Evolutionary conservation across 1,140 invertebrate species (phyloP).

Genomic region (Muscidifurax raptorellus): DNA sequence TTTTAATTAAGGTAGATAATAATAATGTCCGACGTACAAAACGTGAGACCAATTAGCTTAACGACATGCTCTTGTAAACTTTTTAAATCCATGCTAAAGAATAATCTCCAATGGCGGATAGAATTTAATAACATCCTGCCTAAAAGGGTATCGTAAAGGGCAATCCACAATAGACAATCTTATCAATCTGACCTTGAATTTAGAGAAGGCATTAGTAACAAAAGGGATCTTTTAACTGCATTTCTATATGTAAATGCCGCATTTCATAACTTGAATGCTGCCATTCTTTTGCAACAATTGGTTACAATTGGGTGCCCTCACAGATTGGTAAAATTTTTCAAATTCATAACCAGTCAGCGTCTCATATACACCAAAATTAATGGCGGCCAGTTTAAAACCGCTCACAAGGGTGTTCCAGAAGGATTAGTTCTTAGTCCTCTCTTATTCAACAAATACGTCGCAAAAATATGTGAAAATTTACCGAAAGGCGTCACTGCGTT

Average conservation of each 20-base stretch:
- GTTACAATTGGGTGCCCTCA: not conserved
- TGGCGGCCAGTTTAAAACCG: too few species aligned
- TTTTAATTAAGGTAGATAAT: too few species aligned
- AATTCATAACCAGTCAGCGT: not conserved
- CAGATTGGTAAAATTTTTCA: not conserved
- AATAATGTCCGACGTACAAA: conserved; percentile 38
- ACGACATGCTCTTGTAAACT: conserved; percentile 41
- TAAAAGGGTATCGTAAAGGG: not conserved
- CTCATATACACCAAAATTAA: too few species aligned
- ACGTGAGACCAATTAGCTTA: conserved; percentile 37
- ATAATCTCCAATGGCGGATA: conserved; percentile 11
- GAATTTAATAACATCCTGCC: conserved; percentile 1
- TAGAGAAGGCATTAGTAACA: too few species aligned
- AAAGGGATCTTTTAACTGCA: too few species aligned
- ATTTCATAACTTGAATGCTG: not conserved
- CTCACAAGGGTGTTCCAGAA: too few species aligned
- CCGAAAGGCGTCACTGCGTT: not conserved
- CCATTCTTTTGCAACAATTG: too few species aligned
- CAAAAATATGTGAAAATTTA: not conserved
- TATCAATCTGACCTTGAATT: not conserved
- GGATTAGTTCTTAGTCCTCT: too few species aligned
- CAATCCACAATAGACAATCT: conserved; percentile 7
- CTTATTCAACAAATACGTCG: not conserved
- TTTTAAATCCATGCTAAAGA: conserved; percentile 48
- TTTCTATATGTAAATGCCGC: not conserved